Evolutionary conservation across 2,888 invertebrate genomes (phyloP).

Genomic region (Serripes groenlandicus): DNA sequence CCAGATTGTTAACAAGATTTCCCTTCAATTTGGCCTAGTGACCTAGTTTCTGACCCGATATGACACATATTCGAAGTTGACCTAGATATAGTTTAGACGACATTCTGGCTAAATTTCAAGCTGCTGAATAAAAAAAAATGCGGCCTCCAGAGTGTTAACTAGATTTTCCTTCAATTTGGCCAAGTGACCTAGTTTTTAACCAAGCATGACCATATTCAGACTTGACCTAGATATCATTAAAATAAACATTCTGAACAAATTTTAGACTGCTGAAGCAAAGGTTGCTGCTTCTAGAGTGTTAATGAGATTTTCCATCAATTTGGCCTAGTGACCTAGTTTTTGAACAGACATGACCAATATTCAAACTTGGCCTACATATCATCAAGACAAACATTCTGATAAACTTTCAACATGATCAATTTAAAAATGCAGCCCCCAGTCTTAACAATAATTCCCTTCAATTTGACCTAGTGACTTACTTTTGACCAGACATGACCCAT

Average conservation of each 20-base stretch:
- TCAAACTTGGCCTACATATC: neutral
- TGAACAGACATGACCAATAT: neutral
- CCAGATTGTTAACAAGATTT: neutral
- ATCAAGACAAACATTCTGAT: neutral
- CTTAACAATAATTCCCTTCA: neutral
- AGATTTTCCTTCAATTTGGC: neutral
- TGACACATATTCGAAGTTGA: neutral
- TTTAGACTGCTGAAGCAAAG: neutral
- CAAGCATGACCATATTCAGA: neutral
- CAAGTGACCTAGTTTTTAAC: neutral
- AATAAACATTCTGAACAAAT: neutral
- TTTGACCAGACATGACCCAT: neutral
- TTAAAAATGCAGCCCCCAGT: neutral
- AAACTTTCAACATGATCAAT: neutral
- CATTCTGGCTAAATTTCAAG: neutral
- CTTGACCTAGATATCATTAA: neutral
- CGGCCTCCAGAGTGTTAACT: neutral
- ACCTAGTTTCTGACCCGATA: neutral
- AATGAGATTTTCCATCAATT: neutral
- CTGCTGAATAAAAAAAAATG: neutral
- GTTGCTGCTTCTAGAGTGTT: neutral
- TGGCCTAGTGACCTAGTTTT: neutral
- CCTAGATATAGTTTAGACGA: neutral
- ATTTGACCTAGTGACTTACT: neutral
- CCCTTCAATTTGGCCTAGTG: neutral